Conservation (phyloP, 2,888 invertebrate species). For the Tinea trinotella region DNA sequence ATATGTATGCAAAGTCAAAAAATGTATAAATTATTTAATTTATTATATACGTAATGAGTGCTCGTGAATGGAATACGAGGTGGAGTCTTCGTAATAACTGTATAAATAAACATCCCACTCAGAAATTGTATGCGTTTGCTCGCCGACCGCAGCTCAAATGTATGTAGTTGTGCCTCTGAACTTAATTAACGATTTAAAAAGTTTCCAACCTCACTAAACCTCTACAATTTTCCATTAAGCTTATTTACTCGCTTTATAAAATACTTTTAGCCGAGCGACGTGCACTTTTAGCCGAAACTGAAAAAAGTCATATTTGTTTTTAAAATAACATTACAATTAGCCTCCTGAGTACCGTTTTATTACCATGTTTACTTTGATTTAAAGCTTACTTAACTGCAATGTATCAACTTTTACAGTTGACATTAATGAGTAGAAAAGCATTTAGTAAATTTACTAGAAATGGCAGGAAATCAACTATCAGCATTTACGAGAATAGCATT, state of each 20-base stretch:
- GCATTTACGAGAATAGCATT: not conserved
- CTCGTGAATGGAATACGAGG: constrained; percentile 7
- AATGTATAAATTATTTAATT: not conserved
- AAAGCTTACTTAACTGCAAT: no score
- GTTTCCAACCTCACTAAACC: constrained; percentile 1
- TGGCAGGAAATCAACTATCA: not conserved
- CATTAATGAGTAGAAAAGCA: not conserved
- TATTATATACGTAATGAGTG: not conserved
- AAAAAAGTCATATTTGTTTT: no score
- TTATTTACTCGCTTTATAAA: not conserved
- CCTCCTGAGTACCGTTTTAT: no score
- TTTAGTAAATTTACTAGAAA: constrained; percentile 2
- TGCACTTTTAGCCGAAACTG: no score
- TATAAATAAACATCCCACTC: constrained; percentile 7
- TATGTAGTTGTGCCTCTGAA: constrained; percentile 9
- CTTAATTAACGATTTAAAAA: constrained; percentile 18
- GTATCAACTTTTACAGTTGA: no score
- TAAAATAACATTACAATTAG: no score
- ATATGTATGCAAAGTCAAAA: no score
- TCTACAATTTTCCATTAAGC: not conserved
- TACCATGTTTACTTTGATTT: no score
- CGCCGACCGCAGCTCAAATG: constrained; percentile 1
- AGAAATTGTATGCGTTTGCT: constrained; percentile 11
- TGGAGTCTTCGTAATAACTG: constrained; percentile 7
- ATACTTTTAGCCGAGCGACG: not conserved